Evolutionary conservation across 2,113 vertebrate species (phyloP).

Genomic region (Calcarius ornatus): DNA sequence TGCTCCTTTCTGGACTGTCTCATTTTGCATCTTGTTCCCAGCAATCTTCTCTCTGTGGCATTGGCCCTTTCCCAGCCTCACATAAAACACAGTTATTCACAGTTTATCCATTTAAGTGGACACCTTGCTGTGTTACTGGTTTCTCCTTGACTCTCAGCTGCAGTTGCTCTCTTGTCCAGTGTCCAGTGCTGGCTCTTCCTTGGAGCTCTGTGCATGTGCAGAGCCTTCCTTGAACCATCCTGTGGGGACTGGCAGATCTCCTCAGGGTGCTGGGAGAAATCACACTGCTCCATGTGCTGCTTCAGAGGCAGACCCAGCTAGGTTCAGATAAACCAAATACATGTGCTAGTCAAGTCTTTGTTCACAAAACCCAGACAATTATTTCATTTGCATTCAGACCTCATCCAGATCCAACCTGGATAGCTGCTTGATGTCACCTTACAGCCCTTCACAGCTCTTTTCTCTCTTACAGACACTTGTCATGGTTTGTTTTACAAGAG

Average conservation of each 20-base stretch:
- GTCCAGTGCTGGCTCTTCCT: not conserved
- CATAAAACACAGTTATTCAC: not conserved
- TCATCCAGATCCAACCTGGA: not conserved
- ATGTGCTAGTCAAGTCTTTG: not conserved
- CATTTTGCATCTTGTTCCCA: not conserved
- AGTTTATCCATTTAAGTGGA: not conserved
- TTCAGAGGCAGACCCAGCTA: not conserved
- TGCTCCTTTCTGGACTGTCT: not conserved
- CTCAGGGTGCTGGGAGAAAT: not conserved
- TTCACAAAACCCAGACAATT: not conserved
- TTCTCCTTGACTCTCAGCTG: not conserved
- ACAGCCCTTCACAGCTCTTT: not conserved
- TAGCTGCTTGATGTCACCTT: not conserved
- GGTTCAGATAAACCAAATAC: not conserved
- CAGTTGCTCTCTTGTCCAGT: not conserved
- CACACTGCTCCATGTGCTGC: not conserved
- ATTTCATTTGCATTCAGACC: not conserved
- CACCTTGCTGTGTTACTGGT: not conserved
- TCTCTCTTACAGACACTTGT: not conserved
- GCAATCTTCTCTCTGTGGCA: not conserved
- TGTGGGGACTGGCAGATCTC: not conserved
- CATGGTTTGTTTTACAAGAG: not conserved
- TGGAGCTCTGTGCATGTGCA: fast-evolving
- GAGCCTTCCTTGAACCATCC: not conserved
- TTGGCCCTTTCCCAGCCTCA: not conserved